Conservation (phyloP, 2,797 vertebrate species). For the Danio choprae region DNA sequence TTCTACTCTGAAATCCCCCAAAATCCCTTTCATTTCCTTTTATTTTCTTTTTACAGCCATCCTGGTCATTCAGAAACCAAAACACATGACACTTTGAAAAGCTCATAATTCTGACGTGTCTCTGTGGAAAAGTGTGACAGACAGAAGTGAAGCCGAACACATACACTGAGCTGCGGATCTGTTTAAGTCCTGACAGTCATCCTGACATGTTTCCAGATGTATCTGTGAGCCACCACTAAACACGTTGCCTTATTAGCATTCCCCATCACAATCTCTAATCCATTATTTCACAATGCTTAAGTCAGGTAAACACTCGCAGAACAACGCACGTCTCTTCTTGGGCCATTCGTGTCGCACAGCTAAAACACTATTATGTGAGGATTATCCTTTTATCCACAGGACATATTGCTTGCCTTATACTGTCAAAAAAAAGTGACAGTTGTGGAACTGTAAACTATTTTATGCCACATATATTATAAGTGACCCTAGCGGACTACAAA, state of each 20-base stretch:
- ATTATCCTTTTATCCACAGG: conserved; percentile 40
- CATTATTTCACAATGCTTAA: conserved; percentile 31
- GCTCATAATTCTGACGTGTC: not conserved
- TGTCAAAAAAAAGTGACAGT: conserved; percentile 8
- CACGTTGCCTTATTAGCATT: conserved; percentile 41
- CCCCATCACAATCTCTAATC: conserved; percentile 45
- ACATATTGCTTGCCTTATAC: conserved; percentile 18
- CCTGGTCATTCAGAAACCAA: not conserved
- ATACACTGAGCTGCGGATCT: not conserved
- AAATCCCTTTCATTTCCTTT: not conserved
- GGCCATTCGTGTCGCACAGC: conserved; percentile 7
- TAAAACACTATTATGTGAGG: conserved; percentile 26
- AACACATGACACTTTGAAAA: not conserved
- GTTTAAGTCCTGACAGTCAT: conserved; percentile 30
- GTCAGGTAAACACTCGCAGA: conserved; percentile 25
- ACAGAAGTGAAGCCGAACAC: not conserved
- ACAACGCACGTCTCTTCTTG: not conserved
- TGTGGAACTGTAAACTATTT: conserved; percentile 22
- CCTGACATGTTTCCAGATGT: conserved; percentile 6
- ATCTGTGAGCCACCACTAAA: conserved; percentile 28
- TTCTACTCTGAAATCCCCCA: not conserved
- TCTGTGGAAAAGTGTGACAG: conserved; percentile 10
- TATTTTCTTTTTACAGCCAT: conserved; percentile 5
- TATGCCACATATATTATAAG: not conserved
- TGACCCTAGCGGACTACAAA: not conserved